phyloP scores from a whole-genome alignment of 1,140 invertebrate species.

The Drosophila virilis region DNA sequence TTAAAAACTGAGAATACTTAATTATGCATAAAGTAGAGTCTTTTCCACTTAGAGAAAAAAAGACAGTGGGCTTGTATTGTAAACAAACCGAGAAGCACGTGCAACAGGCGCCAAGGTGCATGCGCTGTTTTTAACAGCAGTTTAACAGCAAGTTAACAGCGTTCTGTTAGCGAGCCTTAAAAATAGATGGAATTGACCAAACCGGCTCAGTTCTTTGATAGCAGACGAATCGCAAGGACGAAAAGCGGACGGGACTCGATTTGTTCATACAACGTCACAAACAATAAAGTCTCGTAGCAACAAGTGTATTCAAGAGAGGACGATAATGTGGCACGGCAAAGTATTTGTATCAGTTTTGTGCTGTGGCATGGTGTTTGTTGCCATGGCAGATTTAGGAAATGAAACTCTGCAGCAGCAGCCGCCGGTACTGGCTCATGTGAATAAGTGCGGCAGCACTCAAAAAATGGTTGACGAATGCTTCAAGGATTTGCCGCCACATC shows the following conservation, averaged over 20 bases:
- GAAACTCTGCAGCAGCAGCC: constrained; percentile 22
- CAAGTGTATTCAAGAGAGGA: not conserved
- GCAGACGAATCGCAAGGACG: constrained; percentile 29
- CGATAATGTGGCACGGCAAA: not conserved
- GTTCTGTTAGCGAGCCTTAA: constrained; percentile 41
- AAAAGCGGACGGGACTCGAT: not conserved
- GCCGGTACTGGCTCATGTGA: constrained; percentile 21
- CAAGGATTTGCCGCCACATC: constrained; percentile 76
- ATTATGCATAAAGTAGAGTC: not conserved
- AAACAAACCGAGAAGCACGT: constrained; percentile 63
- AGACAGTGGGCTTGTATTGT: constrained; percentile 1
- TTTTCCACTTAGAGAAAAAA: too few relatives aligned
- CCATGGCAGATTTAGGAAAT: constrained; percentile 22
- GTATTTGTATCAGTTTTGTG: constrained; percentile 6
- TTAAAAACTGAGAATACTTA: not conserved
- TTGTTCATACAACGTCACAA: not conserved
- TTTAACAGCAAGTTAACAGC: constrained; percentile 33
- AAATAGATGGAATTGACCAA: constrained; percentile 4
- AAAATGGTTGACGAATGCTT: constrained; percentile 81
- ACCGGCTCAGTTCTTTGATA: constrained; percentile 40
- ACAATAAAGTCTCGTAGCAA: not conserved
- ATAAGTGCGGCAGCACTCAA: constrained; percentile 70
- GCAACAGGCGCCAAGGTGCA: constrained; percentile 36
- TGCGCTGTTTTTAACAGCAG: constrained; percentile 47
- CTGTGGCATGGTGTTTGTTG: constrained; percentile 20